Evolutionary conservation across 1,140 invertebrate genomes (phyloP), one percentile per base, ranked within the genome.

Genomic region (Drosophila nasuta): DNA sequence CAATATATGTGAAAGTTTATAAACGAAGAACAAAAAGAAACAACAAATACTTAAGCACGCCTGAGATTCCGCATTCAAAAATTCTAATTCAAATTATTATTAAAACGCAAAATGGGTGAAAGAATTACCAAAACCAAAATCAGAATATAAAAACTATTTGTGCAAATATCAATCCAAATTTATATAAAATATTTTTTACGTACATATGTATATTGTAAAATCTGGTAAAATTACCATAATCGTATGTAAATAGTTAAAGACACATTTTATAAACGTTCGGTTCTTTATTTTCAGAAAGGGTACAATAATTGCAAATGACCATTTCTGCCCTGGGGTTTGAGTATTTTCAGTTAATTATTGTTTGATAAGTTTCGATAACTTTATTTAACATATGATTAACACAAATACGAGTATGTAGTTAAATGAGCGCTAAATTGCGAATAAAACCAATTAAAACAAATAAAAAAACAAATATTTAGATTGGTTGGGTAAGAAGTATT

Each of bases 381-480:
- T 71, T 79, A 81, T 82, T 82, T 73, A 67, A 77, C 71, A 71
- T 86, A 88, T 88, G 76, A 77, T 86, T 82, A 86, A 73, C 56
- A 74, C 35, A 45, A 43, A 70, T 70, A 75, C 67, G 58, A 75
- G 58, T 86, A 86, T 85, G 82, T 86, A 86, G 82, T 86, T 86
- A 86, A 86, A 86, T 86, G 82, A 87, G 79, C 81, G 82, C 82
- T 86, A 88, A 88, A 86, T 86, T 87, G 82, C 82, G 82, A 82
- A 82, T 87, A 87, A 86, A 86, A 82, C 79, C 79, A 87, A 87
- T 82, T 82, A 82, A 77, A 86, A 79, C 73, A 86, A 79, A 72
- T 43, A 8, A 63, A 69, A 56, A 56, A 11, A 1, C 11, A 8
- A 17, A 51, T 54, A 54, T 20, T 43, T 30, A 0, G 30, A 30